A percentile compares a stretch with the other conserved stretches of the same genome.
Evolutionary conservation across 2,113 vertebrate species (phyloP).

Genomic region (Triplophysa dalaica): DNA sequence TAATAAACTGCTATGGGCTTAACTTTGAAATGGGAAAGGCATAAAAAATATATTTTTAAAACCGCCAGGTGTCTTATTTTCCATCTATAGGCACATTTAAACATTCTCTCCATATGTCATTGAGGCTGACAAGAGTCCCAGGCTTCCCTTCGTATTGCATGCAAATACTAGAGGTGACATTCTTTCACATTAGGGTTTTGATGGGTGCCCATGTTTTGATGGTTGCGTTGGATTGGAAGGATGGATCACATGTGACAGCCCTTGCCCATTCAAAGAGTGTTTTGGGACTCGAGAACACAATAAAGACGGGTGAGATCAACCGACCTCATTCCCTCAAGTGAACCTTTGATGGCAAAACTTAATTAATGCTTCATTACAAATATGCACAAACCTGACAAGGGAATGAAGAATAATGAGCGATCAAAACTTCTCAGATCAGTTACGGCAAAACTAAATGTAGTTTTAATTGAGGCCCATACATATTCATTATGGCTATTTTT

Average conservation of each 20-base stretch:
- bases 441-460: conserved; percentile 25
- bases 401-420: conserved; percentile 8
- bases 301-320: not conserved
- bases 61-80: not conserved
- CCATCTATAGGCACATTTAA: not conserved
- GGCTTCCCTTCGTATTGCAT: conserved; percentile 1
- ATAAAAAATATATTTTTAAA: not conserved
- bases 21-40: not conserved
- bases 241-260: conserved; percentile 18
- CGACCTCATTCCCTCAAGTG: not conserved
- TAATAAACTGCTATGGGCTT: not conserved
- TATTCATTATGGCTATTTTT: conserved; percentile 42
- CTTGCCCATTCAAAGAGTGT: not conserved
- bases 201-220: conserved; percentile 24
- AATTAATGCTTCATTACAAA: not conserved
- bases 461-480: conserved; percentile 24
- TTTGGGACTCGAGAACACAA: not conserved
- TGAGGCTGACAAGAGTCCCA: conserved; percentile 4
- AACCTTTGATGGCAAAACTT: not conserved
- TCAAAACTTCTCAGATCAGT: conserved; percentile 19
- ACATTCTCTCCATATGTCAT: not conserved
- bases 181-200: conserved; percentile 6
- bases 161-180: conserved; percentile 30
- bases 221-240: not conserved
- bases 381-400: not conserved